Evolutionary conservation across 2,797 vertebrate species (phyloP).

Genomic region (Micromesistius poutassou): DNA sequence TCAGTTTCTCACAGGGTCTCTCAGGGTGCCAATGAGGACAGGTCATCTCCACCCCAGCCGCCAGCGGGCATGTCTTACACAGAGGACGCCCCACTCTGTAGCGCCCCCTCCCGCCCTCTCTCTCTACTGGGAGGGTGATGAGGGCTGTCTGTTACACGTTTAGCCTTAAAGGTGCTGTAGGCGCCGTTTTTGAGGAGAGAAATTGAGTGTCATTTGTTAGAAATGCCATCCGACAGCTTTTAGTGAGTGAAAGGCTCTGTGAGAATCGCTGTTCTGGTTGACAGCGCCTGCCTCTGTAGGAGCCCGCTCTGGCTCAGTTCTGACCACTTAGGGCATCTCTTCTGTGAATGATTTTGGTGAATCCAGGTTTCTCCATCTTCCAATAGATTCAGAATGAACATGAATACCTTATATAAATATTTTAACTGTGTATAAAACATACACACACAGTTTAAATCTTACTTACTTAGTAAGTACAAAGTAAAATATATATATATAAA

Average conservation of each 20-base stretch:
- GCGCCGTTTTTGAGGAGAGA: not conserved
- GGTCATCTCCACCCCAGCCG: not conserved
- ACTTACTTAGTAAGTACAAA: not conserved
- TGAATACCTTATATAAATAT: not conserved
- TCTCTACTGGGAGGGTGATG: not conserved
- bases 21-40: not conserved
- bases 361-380: not conserved
- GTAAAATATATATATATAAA: no score
- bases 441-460: not conserved
- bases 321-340: not conserved
- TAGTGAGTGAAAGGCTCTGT: not conserved
- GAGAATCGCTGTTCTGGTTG: not conserved
- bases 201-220: not conserved
- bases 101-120: not conserved
- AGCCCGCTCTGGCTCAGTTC: not conserved
- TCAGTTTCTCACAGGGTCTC: slow-evolving; percentile 71
- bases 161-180: not conserved
- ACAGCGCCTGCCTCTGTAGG: not conserved
- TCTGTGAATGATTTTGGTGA: not conserved
- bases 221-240: not conserved
- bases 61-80: no score
- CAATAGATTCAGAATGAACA: not conserved
- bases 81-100: not conserved
- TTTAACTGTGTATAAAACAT: not conserved
- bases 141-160: not conserved